A percentile compares a stretch with the other conserved stretches of the same genome.
Evolutionary conservation across 2,797 vertebrate species (phyloP).

Genomic region (Coregonus ussuriensis): DNA sequence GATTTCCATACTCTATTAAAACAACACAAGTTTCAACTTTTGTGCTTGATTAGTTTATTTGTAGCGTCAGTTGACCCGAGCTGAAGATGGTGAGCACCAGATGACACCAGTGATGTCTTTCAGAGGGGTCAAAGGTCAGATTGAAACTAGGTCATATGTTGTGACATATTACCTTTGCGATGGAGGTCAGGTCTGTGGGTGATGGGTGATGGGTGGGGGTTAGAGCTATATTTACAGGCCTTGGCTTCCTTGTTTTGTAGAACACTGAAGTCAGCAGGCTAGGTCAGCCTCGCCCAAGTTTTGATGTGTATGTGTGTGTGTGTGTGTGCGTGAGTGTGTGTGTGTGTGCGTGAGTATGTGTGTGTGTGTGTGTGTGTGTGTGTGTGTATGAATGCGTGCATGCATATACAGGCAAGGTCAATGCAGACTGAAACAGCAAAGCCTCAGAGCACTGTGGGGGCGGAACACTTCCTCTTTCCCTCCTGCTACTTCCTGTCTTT

Average conservation of each 20-base stretch:
- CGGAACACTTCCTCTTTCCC: slow-evolving; percentile 78
- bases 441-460: slow-evolving; percentile 73
- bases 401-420: slow-evolving; percentile 56
- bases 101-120: slow-evolving; percentile 50
- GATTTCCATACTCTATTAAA: neutral
- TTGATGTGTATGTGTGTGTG: slow-evolving; percentile 10
- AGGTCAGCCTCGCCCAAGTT: neutral
- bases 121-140: slow-evolving; percentile 60
- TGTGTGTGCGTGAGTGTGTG: slow-evolving; percentile 2
- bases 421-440: slow-evolving; percentile 48
- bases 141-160: slow-evolving; percentile 51
- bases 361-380: slow-evolving; percentile 48
- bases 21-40: neutral
- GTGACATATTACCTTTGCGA: slow-evolving; percentile 42
- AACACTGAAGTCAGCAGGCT: neutral
- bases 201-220: neutral
- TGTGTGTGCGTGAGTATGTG: neutral
- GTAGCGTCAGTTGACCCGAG: slow-evolving; percentile 21
- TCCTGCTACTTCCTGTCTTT: slow-evolving; percentile 71
- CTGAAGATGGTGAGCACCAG: slow-evolving; percentile 35
- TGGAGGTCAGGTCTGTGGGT: neutral
- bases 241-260: neutral
- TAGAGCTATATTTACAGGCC: neutral
- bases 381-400: slow-evolving; percentile 46
- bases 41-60: neutral